phyloP scores from a whole-genome alignment of 2,888 invertebrate genomes.

The Drosophila limbata region DNA sequence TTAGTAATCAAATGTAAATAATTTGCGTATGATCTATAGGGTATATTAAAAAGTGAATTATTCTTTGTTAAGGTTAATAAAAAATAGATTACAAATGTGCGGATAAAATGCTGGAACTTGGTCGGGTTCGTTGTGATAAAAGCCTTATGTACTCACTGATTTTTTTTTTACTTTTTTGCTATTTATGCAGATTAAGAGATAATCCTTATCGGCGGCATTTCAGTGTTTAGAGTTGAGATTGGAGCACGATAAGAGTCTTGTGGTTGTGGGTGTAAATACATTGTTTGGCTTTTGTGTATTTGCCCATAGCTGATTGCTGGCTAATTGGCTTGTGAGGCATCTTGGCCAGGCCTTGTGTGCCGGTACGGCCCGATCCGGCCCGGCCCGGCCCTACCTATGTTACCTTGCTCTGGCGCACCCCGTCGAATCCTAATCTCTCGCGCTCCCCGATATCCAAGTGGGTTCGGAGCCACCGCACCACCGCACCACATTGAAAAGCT shows the following conservation, averaged over 20 bases:
- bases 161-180: conserved; percentile 46
- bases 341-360: conserved; percentile 37
- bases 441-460: conserved; percentile 43
- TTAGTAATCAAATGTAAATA: neutral
- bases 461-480: conserved; percentile 5
- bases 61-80: neutral
- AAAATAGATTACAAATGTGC: neutral
- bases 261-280: conserved; percentile 22
- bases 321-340: conserved; percentile 72
- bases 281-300: conserved; percentile 32
- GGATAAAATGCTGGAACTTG: conserved; percentile 10
- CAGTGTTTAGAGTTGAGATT: conserved; percentile 51
- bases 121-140: conserved; percentile 45
- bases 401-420: conserved; percentile 9
- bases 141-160: conserved; percentile 27
- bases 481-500: conserved; percentile 38
- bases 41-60: neutral
- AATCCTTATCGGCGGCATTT: conserved; percentile 77
- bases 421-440: conserved; percentile 13
- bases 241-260: conserved; percentile 26
- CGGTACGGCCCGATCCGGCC: conserved; percentile 13
- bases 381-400: conserved; percentile 7
- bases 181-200: conserved; percentile 83
- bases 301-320: conserved; percentile 32
- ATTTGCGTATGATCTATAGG: neutral